phyloP scores from a whole-genome alignment of 2,113 vertebrate species.

The Trogon surrucura region DNA sequence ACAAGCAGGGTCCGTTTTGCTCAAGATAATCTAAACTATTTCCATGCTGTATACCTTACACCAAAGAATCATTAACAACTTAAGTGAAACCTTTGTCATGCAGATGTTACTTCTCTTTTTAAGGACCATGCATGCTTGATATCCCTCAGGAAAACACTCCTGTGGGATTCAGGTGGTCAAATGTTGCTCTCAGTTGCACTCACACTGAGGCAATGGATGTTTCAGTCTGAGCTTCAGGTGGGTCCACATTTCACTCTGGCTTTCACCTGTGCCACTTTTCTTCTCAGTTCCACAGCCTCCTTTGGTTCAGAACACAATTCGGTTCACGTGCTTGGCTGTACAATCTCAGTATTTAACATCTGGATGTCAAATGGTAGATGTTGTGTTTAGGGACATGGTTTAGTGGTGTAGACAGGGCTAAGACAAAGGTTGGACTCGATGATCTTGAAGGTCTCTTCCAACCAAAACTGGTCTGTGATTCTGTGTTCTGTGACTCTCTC shows the following conservation, averaged over 20 bases:
- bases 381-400: too few relatives aligned
- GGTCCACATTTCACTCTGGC: not conserved
- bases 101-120: not conserved
- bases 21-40: not conserved
- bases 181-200: not conserved
- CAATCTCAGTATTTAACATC: not conserved
- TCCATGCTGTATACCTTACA: not conserved
- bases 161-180: not conserved
- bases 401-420: too few relatives aligned
- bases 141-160: not conserved
- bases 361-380: too few relatives aligned
- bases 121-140: not conserved
- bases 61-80: not conserved
- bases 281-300: not conserved
- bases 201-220: not conserved
- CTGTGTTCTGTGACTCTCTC: not conserved
- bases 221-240: not conserved
- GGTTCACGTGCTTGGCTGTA: not conserved
- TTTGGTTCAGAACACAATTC: not conserved
- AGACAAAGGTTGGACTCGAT: too few relatives aligned
- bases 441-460: too few relatives aligned
- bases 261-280: not conserved
- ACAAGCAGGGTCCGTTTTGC: slow-evolving; percentile 2
- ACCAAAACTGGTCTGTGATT: too few relatives aligned
- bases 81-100: not conserved